Evolutionary conservation across 1,140 invertebrate genomes (phyloP).

Genomic region (Saccostrea cuccullata): DNA sequence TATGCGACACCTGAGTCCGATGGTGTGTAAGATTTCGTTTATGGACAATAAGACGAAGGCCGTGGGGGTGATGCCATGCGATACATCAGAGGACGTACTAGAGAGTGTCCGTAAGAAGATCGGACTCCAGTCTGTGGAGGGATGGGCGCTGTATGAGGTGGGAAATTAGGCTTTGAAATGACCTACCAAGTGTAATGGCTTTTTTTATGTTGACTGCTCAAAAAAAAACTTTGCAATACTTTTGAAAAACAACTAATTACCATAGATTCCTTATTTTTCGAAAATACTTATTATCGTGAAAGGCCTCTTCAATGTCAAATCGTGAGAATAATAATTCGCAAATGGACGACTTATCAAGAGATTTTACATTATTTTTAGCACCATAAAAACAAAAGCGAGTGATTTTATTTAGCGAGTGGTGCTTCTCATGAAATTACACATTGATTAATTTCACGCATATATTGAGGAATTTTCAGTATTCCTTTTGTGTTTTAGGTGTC

Average conservation of each 20-base stretch:
- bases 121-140: constrained; percentile 89
- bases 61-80: constrained; percentile 95
- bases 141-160: constrained; percentile 88
- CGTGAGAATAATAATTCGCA: too few species aligned
- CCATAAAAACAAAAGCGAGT: too few species aligned
- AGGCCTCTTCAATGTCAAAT: too few species aligned
- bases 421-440: too few species aligned
- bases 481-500: constrained; percentile 81
- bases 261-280: too few species aligned
- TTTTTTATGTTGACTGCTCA: background rate
- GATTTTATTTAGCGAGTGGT: too few species aligned
- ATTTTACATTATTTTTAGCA: too few species aligned
- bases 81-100: constrained; percentile 94
- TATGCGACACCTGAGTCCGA: constrained; percentile 92
- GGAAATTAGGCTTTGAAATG: background rate
- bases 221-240: background rate
- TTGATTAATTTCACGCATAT: too few species aligned
- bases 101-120: constrained; percentile 93
- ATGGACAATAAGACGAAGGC: constrained; percentile 96
- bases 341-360: too few species aligned
- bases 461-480: background rate
- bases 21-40: constrained; percentile 97
- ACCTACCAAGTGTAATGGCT: background rate
- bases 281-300: too few species aligned
- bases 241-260: background rate